Conservation (phyloP, 37 sponge, comb jelly and placozoan genomes). For the Lycopodina hypogea region DNA sequence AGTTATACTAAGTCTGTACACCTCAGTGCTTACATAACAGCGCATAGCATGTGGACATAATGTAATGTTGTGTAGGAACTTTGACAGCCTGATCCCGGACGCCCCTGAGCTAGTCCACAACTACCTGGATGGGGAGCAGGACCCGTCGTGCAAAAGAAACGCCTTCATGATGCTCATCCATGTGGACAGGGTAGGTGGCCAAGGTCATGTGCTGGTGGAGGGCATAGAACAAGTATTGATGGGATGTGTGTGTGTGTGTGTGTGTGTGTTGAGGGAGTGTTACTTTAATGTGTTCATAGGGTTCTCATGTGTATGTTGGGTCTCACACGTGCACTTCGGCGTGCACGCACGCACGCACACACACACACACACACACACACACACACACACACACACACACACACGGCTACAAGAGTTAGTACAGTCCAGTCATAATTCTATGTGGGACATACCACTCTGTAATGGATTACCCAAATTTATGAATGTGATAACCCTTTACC, state of each 20-base stretch:
- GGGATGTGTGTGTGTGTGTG: no score
- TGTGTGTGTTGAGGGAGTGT: background rate
- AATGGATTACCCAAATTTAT: no score
- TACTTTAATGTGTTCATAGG: background rate
- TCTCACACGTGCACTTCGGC: no score
- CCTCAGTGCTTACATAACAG: no score
- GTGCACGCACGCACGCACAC: no score
- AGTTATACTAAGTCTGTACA: no score
- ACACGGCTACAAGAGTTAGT: no score
- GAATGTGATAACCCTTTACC: background rate
- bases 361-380: no score
- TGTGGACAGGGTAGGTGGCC: conserved; percentile 75
- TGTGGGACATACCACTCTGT: no score
- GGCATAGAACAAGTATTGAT: no score
- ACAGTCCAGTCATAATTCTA: no score
- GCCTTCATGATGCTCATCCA: conserved; percentile 99
- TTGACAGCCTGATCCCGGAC: conserved; percentile 93
- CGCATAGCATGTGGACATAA: background rate
- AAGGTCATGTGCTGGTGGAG: background rate
- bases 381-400: no score
- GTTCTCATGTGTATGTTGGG: background rate
- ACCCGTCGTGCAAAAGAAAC: conserved; percentile 98
- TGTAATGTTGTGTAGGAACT: conserved; percentile 48
- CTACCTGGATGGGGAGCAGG: conserved; percentile 94
- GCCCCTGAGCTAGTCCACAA: conserved; percentile 96